These are phyloP conservation scores for Struthio camelus DNA, from an alignment of 2,113 vertebrate species.

Conservation along the genomic window DNA sequence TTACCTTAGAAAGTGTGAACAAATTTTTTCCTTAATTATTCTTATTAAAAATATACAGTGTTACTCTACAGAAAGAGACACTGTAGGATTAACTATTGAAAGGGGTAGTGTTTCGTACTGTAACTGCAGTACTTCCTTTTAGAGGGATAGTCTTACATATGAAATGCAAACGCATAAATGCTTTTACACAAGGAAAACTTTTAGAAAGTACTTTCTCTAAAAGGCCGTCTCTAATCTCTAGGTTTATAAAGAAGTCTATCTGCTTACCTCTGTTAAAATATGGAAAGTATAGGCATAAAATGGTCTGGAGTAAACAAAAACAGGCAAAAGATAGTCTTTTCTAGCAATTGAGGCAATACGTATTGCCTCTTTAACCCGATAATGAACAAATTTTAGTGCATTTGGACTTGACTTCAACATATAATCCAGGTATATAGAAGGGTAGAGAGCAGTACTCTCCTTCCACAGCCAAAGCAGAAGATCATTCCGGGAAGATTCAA, in stretches of 20 bases:
- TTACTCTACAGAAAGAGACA: not conserved
- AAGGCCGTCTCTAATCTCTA: not conserved
- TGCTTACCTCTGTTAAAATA: slow-evolving; percentile 86
- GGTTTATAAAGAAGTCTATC: not conserved
- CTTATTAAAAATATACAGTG: not conserved
- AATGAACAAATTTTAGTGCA: slow-evolving; percentile 89
- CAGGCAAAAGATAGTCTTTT: slow-evolving; percentile 81
- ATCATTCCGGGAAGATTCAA: slow-evolving; percentile 85
- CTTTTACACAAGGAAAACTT: not conserved
- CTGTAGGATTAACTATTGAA: not conserved
- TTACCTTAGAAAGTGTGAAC: no score
- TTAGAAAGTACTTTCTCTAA: not conserved
- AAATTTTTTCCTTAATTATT: slow-evolving; percentile 24
- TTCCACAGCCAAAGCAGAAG: slow-evolving; percentile 90
- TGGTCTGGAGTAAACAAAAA: slow-evolving; percentile 90
- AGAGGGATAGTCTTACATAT: not conserved
- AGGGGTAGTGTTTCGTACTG: not conserved
- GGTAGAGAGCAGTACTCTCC: slow-evolving; percentile 87
- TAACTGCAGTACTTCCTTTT: not conserved
- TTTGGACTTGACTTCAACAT: slow-evolving; percentile 85
- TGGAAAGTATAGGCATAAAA: slow-evolving; percentile 89
- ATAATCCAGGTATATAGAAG: slow-evolving; percentile 88
- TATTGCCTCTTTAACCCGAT: slow-evolving; percentile 88
- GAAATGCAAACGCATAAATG: not conserved
- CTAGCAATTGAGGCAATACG: slow-evolving; percentile 84